Conservation (phyloP, 2,113 vertebrate species). For the Rafetus swinhoei region DNA sequence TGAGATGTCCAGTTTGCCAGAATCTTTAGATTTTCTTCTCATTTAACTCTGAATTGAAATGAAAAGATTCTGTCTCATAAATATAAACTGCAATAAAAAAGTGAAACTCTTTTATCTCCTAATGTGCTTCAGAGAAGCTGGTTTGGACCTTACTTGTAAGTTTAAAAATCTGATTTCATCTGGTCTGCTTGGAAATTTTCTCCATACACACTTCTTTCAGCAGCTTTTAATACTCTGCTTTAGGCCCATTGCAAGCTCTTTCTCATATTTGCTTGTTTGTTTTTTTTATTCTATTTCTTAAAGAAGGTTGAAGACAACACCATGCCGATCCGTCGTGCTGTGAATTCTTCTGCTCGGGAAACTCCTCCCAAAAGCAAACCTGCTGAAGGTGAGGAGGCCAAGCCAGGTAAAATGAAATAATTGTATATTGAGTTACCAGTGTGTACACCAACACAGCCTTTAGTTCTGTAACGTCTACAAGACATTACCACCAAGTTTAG, state of each 20-base stretch:
- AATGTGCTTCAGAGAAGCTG: constrained; percentile 39
- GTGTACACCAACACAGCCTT: rapidly evolving
- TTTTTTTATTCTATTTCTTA: constrained; percentile 26
- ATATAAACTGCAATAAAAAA: constrained; percentile 30
- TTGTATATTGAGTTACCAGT: rapidly evolving
- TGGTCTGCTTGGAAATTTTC: constrained; percentile 59
- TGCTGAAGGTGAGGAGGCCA: constrained; percentile 84
- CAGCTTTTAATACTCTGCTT: constrained; percentile 53
- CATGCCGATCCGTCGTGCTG: constrained; percentile 94
- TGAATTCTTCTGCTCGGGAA: constrained; percentile 89
- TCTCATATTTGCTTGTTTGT: constrained; percentile 41
- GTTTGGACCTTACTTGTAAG: constrained; percentile 28
- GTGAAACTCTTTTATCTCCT: constrained; percentile 17
- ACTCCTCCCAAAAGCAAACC: constrained; percentile 86
- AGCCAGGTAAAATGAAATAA: constrained; percentile 74
- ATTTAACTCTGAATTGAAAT: constrained; percentile 51
- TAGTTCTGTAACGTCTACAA: background rate
- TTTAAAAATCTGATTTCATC: constrained; percentile 26
- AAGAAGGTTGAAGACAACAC: constrained; percentile 80
- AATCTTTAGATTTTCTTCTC: constrained; percentile 33
- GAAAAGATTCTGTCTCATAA: background rate
- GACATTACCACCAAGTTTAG: rapidly evolving
- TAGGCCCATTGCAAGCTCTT: constrained; percentile 33
- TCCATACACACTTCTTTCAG: background rate
- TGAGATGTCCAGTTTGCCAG: background rate